A percentile compares a stretch with the other conserved stretches of the same genome.
Conservation (phyloP, 2,888 invertebrate species). For the Idaea aversata region DNA sequence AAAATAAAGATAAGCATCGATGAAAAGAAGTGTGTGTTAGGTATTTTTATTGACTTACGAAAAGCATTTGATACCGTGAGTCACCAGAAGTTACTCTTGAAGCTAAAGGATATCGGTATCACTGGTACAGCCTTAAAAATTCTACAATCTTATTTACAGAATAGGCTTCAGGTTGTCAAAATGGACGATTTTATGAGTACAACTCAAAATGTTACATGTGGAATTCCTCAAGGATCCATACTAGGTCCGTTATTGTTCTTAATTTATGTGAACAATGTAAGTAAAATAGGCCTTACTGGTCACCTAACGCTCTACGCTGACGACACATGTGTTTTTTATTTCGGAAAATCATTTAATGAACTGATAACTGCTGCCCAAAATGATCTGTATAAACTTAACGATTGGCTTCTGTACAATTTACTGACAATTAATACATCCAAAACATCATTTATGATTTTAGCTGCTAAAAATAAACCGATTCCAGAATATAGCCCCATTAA, state of each 20-base stretch:
- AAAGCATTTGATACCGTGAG: too few species aligned
- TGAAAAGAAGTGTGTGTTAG: neutral
- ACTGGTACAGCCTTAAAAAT: too few species aligned
- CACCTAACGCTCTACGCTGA: slow-evolving; percentile 14
- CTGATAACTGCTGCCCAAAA: neutral
- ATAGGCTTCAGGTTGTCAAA: too few species aligned
- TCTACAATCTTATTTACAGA: too few species aligned
- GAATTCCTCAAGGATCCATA: slow-evolving; percentile 15
- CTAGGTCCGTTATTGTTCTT: slow-evolving; percentile 10
- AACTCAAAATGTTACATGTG: slow-evolving; percentile 3
- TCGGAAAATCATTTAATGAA: neutral
- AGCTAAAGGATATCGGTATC: too few species aligned
- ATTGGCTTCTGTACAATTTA: slow-evolving; percentile 1
- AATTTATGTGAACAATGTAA: slow-evolving; percentile 7
- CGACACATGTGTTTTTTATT: slow-evolving; percentile 2
- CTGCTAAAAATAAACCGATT: too few species aligned
- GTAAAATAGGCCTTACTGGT: slow-evolving; percentile 7
- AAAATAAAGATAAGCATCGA: neutral
- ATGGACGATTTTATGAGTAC: neutral
- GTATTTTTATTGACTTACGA: neutral
- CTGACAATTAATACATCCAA: neutral
- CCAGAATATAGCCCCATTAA: too few species aligned
- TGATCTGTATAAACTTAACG: neutral
- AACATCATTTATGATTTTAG: slow-evolving; percentile 4
- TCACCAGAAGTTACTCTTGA: too few species aligned